Base-by-base conservation (phyloP, 2,888 invertebrate species). In the Alloplasta piceator region DNA sequence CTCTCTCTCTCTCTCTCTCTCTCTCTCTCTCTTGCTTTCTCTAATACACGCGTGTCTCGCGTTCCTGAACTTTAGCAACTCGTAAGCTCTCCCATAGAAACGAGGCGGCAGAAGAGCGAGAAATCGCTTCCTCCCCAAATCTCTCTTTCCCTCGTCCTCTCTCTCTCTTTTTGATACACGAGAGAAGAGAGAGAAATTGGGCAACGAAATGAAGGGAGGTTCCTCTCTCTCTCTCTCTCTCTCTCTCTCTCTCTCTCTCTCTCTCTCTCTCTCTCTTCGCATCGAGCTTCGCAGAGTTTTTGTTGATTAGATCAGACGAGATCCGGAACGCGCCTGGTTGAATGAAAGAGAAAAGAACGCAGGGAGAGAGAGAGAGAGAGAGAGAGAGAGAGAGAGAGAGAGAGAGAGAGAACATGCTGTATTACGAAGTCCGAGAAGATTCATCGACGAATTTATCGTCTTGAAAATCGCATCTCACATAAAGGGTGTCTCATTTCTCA, bases 61-160 rank as follows among this genome's bases (percentile, higher is more conserved):
- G 89, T 90, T 90, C 89, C 88, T 86, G 82, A 91, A 91, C 88
- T 90, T 90, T 90, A 87, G 89, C 89, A 90, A 90, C 89, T 90
- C 88, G 88, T 88, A 89, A 90, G 90, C 88, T 89, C 85, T 86
- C 83, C 84, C 68, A 80, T 66, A 78, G 74, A 77, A 78, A 78
- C 74, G 66, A 77, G 48, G 72, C 74, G 55, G 66, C 46, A 64
- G 52, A 74, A 76, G 68, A 80, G 61, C 56, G 74, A 58, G 86
- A 83, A 80, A 64, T 71, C 74, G 75, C 46, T 61, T 26, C 43
- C 10, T 46, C 46, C n/a, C 9, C 41, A 9, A 41, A 6, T 12
- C 63, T 14, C n/a, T n/a, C 41, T 55, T 36, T 39, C 14, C 36
- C 16, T 43, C n/a, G 12, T 14, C 16, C 38, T 46, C 14, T 46